These are phyloP conservation scores for Ostrea denselamellosa DNA, from an alignment of 1,140 invertebrate genomes.

Conservation along the genomic window DNA sequence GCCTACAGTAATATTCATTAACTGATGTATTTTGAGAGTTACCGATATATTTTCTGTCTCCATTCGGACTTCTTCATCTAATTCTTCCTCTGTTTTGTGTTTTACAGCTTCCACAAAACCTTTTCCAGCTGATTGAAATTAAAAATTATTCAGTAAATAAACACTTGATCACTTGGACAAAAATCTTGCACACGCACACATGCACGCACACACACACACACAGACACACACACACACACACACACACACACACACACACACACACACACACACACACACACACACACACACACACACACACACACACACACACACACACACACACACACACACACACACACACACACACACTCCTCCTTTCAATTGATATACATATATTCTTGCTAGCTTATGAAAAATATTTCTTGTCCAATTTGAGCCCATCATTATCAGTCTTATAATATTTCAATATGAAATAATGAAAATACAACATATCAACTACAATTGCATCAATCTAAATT, in stretches of 20 bases:
- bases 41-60: slow-evolving; percentile 70
- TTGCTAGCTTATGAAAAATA: neutral
- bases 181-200: neutral
- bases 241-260: neutral
- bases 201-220: neutral
- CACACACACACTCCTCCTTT: neutral
- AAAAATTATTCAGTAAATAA: neutral
- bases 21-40: neutral
- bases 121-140: slow-evolving; percentile 68
- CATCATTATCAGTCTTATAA: too few species aligned
- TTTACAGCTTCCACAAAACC: slow-evolving; percentile 75
- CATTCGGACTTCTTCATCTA: slow-evolving; percentile 72
- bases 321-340: neutral
- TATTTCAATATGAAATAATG: too few species aligned
- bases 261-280: neutral
- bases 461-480: too few species aligned
- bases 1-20: too few species aligned
- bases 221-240: neutral
- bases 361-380: neutral
- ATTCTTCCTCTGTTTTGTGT: slow-evolving; percentile 72
- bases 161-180: too few species aligned
- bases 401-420: too few species aligned
- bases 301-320: neutral
- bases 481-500: too few species aligned
- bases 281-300: neutral